Percentiles rank a stretch among this genome's conserved stretches.
Conservation (phyloP, 2,113 vertebrate species). For the Oreotragus oreotragus region DNA sequence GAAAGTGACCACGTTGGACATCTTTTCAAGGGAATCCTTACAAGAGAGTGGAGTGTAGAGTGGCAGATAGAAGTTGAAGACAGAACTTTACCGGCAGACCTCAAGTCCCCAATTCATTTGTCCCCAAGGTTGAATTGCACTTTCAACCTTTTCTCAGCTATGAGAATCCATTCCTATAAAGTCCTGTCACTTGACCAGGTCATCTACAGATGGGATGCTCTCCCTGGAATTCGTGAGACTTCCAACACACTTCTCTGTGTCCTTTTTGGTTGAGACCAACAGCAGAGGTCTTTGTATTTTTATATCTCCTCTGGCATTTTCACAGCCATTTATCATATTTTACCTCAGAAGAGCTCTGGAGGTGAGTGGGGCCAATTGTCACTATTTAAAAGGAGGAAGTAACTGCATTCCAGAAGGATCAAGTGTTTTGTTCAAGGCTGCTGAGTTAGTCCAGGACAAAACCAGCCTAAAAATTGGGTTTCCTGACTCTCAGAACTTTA, state of each 20-base stretch:
- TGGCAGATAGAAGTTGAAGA: neutral
- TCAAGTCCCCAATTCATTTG: neutral
- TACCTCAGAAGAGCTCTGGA: neutral
- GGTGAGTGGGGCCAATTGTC: neutral
- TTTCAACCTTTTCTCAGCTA: neutral
- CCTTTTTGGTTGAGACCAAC: neutral
- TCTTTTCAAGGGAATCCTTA: neutral
- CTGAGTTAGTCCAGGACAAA: constrained; percentile 2
- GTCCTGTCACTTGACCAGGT: neutral
- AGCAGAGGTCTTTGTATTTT: neutral
- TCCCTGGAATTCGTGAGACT: neutral
- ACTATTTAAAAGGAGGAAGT: neutral
- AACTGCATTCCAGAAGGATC: neutral
- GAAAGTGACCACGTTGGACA: neutral
- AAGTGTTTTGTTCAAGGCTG: neutral
- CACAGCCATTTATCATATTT: neutral
- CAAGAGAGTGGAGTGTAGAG: neutral
- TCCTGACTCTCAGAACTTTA: neutral
- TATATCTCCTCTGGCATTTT: neutral
- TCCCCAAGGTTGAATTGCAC: neutral
- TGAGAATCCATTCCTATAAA: neutral
- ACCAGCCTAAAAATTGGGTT: neutral
- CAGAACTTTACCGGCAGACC: neutral
- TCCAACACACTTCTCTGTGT: neutral
- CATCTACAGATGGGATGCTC: neutral